Evolutionary conservation across 2,113 vertebrate species (phyloP), one percentile per base, ranked within the genome.

Genomic region (Myiagra hebetior): DNA sequence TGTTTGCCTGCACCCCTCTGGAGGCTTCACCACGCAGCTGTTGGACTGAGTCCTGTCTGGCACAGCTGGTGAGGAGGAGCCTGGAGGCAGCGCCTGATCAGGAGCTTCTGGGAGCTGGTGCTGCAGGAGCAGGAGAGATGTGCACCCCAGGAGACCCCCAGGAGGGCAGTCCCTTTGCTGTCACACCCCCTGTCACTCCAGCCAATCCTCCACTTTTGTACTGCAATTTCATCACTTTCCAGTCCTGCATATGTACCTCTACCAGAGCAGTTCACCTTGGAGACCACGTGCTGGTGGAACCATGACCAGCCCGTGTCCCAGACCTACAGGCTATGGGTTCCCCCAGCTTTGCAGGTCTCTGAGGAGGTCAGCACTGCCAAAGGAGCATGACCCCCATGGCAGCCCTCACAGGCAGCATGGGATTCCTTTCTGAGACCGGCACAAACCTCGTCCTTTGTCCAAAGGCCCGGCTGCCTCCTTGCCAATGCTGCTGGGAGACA

Each of bases 71-170:
- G 4, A 37, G 17, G 18, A 78, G 53, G 9, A 85, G 27, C 22
- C 24, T 0, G 0, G 26, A 42, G 33, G 37, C 64, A 82, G 49
- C 0, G 0, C 26, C 31, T n/a, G 9, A 21, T 11, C 46, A 18
- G 57, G n/a, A 81, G 63, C 46, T 57, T 11, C 30, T 62, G 57
- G 63, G 42, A 93, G n/a, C 4, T 12, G 53, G 26, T 2, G 2
- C 55, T 2, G 20, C 27, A 27, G 52, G 42, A 65, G 18, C 1
- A 0, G 77, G 28, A 33, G 67, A 2, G 17, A 47, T 0, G 3
- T 4, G 14, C 26, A n/a, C 10, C 22, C 47, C 81, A 56, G 37
- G 22, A 65, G 33, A 50, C 33, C 13, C 6, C 13, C 0, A 5
- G 26, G 8, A 56, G 15, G 10, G 17, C 21, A 70, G 31, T 35